Percentiles rank a stretch among this genome's conserved stretches.
These are phyloP conservation scores for Bubalus kerabau DNA, from an alignment of 2,113 vertebrate genomes.

Conservation along the genomic window DNA sequence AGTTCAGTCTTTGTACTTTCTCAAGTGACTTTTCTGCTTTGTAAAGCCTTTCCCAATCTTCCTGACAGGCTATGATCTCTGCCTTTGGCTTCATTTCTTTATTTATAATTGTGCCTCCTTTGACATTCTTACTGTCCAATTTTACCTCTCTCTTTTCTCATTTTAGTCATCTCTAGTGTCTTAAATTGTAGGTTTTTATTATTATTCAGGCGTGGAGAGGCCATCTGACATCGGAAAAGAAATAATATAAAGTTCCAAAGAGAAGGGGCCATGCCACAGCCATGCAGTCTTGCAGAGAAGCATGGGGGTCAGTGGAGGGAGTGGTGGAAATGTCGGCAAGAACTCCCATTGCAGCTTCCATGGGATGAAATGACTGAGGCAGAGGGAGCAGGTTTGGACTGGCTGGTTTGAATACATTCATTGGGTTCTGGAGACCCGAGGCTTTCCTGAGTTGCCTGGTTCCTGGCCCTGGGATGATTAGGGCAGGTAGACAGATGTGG, in stretches of 20 bases:
- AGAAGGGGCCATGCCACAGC: not conserved
- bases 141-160: not conserved
- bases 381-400: not conserved
- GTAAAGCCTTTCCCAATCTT: not conserved
- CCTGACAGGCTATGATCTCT: not conserved
- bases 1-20: not conserved
- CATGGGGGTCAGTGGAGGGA: not conserved
- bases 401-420: not conserved
- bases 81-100: not conserved
- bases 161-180: not conserved
- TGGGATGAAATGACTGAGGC: not conserved
- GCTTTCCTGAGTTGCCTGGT: not conserved
- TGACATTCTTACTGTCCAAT: not conserved
- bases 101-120: not conserved
- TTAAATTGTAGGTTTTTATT: not conserved
- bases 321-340: not conserved
- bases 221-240: not conserved
- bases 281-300: not conserved
- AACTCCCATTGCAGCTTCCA: not conserved
- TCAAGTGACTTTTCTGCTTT: not conserved
- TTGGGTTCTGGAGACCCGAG: not conserved
- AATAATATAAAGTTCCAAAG: not conserved
- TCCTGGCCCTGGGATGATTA: not conserved
- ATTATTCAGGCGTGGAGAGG: not conserved
- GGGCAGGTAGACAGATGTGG: not conserved